Conservation (phyloP, 2,797 vertebrate species). For the Anguilla anguilla region DNA sequence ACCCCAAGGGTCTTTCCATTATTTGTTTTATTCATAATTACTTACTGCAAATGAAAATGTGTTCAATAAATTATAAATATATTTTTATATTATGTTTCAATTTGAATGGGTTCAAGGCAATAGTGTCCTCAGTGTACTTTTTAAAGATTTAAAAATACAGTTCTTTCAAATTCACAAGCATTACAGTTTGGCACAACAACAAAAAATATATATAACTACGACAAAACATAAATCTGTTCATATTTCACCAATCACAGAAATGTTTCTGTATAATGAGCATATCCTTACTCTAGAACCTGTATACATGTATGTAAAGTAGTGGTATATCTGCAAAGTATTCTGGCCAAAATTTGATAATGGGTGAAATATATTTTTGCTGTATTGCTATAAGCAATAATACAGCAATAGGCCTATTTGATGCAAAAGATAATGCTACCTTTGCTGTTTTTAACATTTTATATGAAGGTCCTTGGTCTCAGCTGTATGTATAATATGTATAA, state of each 20-base stretch:
- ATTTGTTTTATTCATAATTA: slow-evolving; percentile 10
- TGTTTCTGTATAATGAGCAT: neutral
- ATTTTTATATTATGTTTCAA: neutral
- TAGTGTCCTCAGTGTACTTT: neutral
- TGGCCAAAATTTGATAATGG: no score
- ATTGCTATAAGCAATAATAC: no score
- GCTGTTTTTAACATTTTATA: neutral
- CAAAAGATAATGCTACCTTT: no score
- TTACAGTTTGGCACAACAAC: neutral
- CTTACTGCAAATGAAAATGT: neutral
- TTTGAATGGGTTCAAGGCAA: neutral
- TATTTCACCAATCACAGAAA: neutral
- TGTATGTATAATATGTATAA: no score
- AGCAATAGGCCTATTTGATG: no score
- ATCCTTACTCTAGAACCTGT: no score
- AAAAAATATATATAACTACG: neutral
- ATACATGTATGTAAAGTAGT: no score
- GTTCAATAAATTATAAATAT: neutral
- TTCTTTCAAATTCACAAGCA: neutral
- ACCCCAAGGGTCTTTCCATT: neutral
- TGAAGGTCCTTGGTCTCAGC: no score
- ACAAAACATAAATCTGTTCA: neutral
- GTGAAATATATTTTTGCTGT: no score
- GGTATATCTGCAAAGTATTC: no score
- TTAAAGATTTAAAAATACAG: neutral